A percentile compares a stretch with the other conserved stretches of the same genome.
These are phyloP conservation scores for Bufo gargarizans DNA, from an alignment of 2,113 vertebrate species.

Conservation along the genomic window DNA sequence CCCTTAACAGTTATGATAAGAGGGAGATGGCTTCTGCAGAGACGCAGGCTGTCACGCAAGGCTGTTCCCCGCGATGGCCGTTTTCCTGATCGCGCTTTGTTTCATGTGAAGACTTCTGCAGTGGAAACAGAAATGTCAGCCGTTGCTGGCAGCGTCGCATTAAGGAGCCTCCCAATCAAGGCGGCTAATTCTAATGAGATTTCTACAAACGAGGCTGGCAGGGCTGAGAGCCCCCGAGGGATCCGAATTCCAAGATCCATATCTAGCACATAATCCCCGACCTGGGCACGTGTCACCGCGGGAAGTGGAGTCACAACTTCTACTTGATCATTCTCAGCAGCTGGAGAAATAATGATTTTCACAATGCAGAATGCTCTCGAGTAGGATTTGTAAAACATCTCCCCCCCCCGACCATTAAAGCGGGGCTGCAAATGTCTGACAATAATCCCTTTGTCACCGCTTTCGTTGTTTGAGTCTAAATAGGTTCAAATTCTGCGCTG, in stretches of 20 bases:
- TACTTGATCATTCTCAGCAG: conserved; percentile 53
- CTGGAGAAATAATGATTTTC: conserved; percentile 56
- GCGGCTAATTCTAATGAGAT: conserved; percentile 51
- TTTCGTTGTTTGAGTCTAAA: neutral
- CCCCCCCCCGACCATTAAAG: conserved; percentile 30
- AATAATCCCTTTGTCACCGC: no score
- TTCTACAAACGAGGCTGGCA: conserved; percentile 51
- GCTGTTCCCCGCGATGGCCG: conserved; percentile 7
- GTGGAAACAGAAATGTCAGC: conserved; percentile 49
- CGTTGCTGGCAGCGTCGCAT: conserved; percentile 34
- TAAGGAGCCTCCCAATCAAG: conserved; percentile 46
- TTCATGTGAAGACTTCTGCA: conserved; percentile 34
- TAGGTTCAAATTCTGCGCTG: no score
- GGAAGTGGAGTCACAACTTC: conserved; percentile 59
- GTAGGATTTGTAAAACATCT: conserved; percentile 27
- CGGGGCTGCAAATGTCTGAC: conserved; percentile 9
- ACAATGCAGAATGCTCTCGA: conserved; percentile 36
- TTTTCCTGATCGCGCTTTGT: conserved; percentile 33
- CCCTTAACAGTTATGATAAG: conserved; percentile 1
- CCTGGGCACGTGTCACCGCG: conserved; percentile 53
- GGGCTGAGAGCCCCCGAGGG: conserved; percentile 45
- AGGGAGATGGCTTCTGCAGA: neutral
- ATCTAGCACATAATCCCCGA: conserved; percentile 62
- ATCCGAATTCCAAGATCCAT: conserved; percentile 58
- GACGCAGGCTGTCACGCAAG: neutral